Evolutionary conservation across 2,797 vertebrate species (phyloP).

Genomic region (Lepilemur ruficaudatus): DNA sequence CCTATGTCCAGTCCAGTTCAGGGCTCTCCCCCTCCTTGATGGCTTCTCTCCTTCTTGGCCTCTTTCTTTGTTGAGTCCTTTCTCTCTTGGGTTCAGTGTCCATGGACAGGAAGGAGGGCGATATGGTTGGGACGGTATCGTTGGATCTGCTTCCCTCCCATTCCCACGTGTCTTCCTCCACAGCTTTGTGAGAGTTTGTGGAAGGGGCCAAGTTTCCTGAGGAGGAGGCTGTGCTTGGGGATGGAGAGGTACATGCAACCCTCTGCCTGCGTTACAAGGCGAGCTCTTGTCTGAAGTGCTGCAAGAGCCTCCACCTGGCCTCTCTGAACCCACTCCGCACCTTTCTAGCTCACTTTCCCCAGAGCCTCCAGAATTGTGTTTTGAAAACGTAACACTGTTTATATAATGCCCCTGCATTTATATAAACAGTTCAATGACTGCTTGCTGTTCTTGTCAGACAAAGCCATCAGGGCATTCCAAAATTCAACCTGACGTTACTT

Average conservation of each 20-base stretch:
- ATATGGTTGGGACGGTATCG: not conserved
- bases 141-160: not conserved
- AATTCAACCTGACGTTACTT: not conserved
- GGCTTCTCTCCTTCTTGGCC: not conserved
- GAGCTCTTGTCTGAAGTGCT: not conserved
- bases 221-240: not conserved
- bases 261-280: no score
- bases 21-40: not conserved
- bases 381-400: not conserved
- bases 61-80: not conserved
- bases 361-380: not conserved
- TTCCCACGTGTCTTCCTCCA: not conserved
- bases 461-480: not conserved
- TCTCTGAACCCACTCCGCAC: not conserved
- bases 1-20: not conserved
- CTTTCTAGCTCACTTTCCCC: not conserved
- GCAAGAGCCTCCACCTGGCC: not conserved
- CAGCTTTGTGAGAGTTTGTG: not conserved
- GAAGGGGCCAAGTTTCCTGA: not conserved
- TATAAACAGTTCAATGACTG: not conserved
- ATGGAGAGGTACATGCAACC: rapidly evolving
- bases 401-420: not conserved
- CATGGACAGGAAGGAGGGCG: not conserved
- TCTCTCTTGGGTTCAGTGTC: not conserved
- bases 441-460: not conserved